phyloP scores from a whole-genome alignment of 2,797 vertebrate species.

The Malurus splendens region DNA sequence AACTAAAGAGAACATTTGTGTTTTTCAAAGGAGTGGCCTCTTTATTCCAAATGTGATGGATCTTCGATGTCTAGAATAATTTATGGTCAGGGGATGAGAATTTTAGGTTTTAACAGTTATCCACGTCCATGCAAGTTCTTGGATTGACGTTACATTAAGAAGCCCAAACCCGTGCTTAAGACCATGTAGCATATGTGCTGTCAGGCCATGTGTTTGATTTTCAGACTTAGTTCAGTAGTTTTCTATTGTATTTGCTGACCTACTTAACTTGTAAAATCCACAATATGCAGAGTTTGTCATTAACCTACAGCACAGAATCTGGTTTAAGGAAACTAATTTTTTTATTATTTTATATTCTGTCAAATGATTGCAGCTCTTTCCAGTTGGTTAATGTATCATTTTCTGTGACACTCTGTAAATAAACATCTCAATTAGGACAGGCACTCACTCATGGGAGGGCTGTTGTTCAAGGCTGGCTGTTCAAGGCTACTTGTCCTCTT shows the following conservation, averaged over 20 bases:
- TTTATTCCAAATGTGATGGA: not conserved
- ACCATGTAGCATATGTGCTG: not conserved
- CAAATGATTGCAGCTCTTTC: not conserved
- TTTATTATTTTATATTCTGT: not conserved
- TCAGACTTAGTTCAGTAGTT: not conserved
- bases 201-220: not conserved
- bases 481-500: not conserved
- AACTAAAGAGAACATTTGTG: not conserved
- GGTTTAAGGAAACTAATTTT: not conserved
- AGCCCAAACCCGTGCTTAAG: fast-evolving
- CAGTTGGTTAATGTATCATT: not conserved
- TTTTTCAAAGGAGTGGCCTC: not conserved
- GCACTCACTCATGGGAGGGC: not conserved
- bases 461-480: not conserved
- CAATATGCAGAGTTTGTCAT: not conserved
- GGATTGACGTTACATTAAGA: not conserved
- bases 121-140: not conserved
- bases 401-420: not conserved
- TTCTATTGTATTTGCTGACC: not conserved
- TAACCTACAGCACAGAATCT: not conserved
- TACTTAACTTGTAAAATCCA: not conserved
- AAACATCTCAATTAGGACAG: not conserved
- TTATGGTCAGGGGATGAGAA: not conserved
- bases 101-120: not conserved
- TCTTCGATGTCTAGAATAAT: not conserved